Evolutionary conservation across 2,113 vertebrate genomes (phyloP).

Genomic region (Neotoma lepida): DNA sequence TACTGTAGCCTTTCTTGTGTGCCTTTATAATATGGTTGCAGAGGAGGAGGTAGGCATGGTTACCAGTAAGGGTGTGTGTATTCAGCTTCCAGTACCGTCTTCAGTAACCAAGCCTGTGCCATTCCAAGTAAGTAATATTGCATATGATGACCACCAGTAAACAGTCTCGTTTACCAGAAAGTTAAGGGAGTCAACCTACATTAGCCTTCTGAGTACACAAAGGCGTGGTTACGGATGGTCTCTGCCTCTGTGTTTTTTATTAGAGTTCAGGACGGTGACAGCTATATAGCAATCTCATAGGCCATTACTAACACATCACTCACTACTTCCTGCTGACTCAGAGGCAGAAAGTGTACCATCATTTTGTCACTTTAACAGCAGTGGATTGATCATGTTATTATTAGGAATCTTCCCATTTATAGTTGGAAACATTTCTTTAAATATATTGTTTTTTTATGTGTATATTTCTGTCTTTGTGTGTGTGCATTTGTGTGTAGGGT

Average conservation of each 20-base stretch:
- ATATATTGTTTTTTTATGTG: background rate
- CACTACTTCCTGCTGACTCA: conserved; percentile 26
- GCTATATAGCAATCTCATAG: background rate
- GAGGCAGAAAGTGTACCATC: background rate
- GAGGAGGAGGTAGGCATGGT: background rate
- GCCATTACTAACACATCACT: background rate
- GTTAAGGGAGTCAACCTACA: background rate
- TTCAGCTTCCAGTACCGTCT: conserved; percentile 9
- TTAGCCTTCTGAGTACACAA: background rate
- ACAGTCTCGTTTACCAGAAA: background rate
- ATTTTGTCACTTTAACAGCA: conserved; percentile 1
- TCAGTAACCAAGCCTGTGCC: background rate
- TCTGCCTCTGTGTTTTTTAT: background rate
- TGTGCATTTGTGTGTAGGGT: background rate
- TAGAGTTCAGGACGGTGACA: background rate
- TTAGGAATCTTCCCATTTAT: background rate
- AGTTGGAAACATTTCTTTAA: background rate
- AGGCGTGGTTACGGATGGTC: background rate
- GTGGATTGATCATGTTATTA: background rate
- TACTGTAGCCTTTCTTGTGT: background rate
- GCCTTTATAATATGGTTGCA: background rate
- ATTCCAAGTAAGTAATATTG: background rate
- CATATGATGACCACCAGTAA: background rate
- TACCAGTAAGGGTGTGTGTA: background rate
- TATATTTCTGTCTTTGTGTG: background rate